Percentiles rank a stretch among this genome's conserved stretches.
These are phyloP conservation scores for Andrena flavipes DNA, from an alignment of 2,888 invertebrate genomes.

Conservation along the genomic window DNA sequence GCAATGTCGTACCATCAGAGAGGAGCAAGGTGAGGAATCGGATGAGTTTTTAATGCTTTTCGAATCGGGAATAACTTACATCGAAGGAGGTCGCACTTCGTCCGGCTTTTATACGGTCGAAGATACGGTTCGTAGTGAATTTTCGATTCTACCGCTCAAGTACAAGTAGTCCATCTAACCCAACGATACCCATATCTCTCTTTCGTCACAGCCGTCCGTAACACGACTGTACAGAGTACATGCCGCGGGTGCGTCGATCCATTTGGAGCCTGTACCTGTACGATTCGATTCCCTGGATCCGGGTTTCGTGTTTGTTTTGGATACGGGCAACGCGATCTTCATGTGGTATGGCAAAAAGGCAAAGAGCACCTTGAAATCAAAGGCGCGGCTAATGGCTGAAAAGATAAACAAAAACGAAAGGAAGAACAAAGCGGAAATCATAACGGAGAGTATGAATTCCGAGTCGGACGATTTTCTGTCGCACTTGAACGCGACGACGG, in stretches of 20 bases:
- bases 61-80: conserved; percentile 95
- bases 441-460: conserved; percentile 92
- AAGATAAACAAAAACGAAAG: conserved; percentile 99
- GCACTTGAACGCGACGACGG: conserved; percentile 87
- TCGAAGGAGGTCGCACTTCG: conserved; percentile 98
- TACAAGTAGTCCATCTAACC: not conserved
- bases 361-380: conserved; percentile 95
- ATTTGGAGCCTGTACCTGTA: conserved; percentile 94
- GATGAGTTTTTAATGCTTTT: conserved; percentile 98
- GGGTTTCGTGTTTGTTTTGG: conserved; percentile 95
- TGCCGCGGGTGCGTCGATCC: conserved; percentile 93
- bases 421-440: conserved; percentile 96
- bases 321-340: conserved; percentile 93
- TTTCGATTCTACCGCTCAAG: not conserved
- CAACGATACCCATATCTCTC: not conserved
- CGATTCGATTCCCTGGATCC: conserved; percentile 92
- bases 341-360: conserved; percentile 96
- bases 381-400: conserved; percentile 96
- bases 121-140: conserved; percentile 88
- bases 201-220: conserved; percentile 89
- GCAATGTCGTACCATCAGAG: conserved; percentile 95
- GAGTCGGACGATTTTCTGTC: conserved; percentile 95
- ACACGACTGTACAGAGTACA: conserved; percentile 95
- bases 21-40: conserved; percentile 98
- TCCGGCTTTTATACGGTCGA: conserved; percentile 99